Percentiles rank a stretch among this genome's conserved stretches.
Conservation (phyloP, 2,888 invertebrate genomes). For the Lamproptera curius region DNA sequence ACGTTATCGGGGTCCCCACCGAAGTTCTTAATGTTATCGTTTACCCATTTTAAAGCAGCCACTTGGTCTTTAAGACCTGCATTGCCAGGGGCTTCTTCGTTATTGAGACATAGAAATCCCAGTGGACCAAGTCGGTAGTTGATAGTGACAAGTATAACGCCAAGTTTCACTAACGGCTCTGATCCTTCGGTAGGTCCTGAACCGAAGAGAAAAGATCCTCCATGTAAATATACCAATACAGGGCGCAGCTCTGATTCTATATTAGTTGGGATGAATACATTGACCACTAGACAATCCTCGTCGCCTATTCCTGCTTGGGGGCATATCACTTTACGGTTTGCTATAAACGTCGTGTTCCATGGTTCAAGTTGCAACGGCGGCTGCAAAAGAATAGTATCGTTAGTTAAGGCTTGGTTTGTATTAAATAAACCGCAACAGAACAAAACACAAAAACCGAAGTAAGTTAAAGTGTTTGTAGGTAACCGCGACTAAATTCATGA, state of each 20-base stretch:
- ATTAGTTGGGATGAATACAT: conserved; percentile 36
- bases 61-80: conserved; percentile 45
- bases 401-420: too few relatives aligned
- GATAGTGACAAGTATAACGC: conserved; percentile 39
- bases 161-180: conserved; percentile 35
- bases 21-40: conserved; percentile 37
- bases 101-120: conserved; percentile 40
- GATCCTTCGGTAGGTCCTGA: conserved; percentile 36
- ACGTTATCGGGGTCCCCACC: conserved; percentile 42
- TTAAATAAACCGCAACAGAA: too few relatives aligned
- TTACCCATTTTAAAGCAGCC: conserved; percentile 38
- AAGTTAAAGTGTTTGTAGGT: too few relatives aligned
- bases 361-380: conserved; percentile 29
- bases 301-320: conserved; percentile 37
- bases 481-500: too few relatives aligned
- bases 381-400: conserved; percentile 26
- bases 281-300: conserved; percentile 40
- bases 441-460: too few relatives aligned
- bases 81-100: conserved; percentile 40
- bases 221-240: conserved; percentile 42
- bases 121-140: conserved; percentile 42
- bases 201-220: conserved; percentile 38
- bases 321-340: conserved; percentile 34
- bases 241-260: conserved; percentile 23
- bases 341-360: conserved; percentile 34